Base-by-base conservation (phyloP, 2,113 vertebrate genomes). In the Scartelaos histophorus region DNA sequence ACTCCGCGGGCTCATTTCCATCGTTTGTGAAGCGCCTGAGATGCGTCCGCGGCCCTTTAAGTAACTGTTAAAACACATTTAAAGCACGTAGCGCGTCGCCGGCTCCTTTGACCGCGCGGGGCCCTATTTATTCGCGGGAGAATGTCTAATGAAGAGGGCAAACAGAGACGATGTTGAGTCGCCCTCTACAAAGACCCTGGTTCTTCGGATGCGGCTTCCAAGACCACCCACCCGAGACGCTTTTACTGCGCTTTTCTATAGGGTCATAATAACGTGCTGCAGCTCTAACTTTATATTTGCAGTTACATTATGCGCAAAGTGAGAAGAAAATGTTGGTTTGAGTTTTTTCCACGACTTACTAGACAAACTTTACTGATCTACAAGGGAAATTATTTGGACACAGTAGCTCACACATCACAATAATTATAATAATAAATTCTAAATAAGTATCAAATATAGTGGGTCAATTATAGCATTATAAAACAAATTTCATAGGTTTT, bases 21-120 rank as follows among this genome's bases (percentile, higher is more conserved):
- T 91, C 89, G 85, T 83, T 88, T 66, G 79, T 83, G 71, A 82
- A 77, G 85, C 76, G 86, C 69, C 80, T 69, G 67, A 62, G 78
- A 79, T 64, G 80, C 75, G 65, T 69, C 78, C 71, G 51, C 72
- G 2, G 43, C 22, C 70, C 89, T 45, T 81, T 89, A 90, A 91
- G 83, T 90, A 84, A 90, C 87, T 90, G 91, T 93, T 92, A 92
- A 91, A 92, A 92, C 89, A 83, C 91, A 87, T 89, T 91, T 87
- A 90, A 92, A 89, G 85, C 78, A 45, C 67, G 81, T 61, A 3
- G 82, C 62, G 69, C 78, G 85, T 7, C 84, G 85, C 68, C 49
- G 19, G 11, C 11, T 89, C 83, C 91, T 93, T 93, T 93, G 92
- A 93, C 80, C 78, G 66, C 66, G 5, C 66, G 15, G 70, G 72